Conservation (phyloP, 1,140 invertebrate genomes). For the Amphibalanus amphitrite region DNA sequence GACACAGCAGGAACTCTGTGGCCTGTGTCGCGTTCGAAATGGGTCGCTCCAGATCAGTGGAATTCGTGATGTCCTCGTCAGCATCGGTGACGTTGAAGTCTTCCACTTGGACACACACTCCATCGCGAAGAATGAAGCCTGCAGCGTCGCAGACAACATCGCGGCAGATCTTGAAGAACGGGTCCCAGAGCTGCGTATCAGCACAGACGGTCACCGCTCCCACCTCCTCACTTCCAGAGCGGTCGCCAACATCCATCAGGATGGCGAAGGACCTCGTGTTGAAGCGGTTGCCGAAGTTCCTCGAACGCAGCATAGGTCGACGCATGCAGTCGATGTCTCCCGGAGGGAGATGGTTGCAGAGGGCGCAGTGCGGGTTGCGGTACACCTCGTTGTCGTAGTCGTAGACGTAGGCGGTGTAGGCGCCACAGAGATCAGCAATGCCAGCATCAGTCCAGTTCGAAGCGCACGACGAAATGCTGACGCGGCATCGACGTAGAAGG, state of each 20-base stretch:
- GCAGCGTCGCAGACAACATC: conserved; percentile 24
- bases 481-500: conserved; percentile 21
- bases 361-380: conserved; percentile 38
- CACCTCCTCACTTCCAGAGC: conserved; percentile 23
- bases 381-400: conserved; percentile 23
- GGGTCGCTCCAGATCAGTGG: background rate
- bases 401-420: conserved; percentile 30
- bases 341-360: conserved; percentile 32
- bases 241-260: conserved; percentile 30
- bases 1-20: conserved; percentile 19
- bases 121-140: conserved; percentile 18
- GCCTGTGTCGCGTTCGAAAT: background rate
- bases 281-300: conserved; percentile 25
- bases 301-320: conserved; percentile 9
- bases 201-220: conserved; percentile 24
- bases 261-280: conserved; percentile 31
- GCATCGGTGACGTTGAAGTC: conserved; percentile 12
- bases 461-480: conserved; percentile 22
- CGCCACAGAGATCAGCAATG: conserved; percentile 22
- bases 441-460: conserved; percentile 23
- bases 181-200: conserved; percentile 30
- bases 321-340: conserved; percentile 25
- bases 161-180: conserved; percentile 33
- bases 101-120: conserved; percentile 17
- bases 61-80: conserved; percentile 10